Percentiles rank a stretch among this genome's conserved stretches.
Conservation (phyloP, 2,888 invertebrate genomes). For the Lucinisca nassula region DNA sequence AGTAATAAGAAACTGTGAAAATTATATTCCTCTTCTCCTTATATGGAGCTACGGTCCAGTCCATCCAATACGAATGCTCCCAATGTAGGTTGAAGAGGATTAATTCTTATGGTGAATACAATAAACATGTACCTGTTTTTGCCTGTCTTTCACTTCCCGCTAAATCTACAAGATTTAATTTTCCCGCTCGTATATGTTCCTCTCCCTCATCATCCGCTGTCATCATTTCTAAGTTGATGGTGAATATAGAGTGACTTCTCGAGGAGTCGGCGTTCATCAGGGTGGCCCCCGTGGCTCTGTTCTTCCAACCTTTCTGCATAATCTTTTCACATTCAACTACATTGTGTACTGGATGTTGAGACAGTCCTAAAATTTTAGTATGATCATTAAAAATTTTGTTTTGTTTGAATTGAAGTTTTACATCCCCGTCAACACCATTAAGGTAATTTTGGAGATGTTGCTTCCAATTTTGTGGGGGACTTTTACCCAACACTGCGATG, state of each 20-base stretch:
- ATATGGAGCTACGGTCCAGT: no score
- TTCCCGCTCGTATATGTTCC: conserved; percentile 91
- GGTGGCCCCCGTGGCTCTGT: conserved; percentile 94
- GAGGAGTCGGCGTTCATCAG: conserved; percentile 96
- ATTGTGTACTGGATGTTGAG: conserved; percentile 93
- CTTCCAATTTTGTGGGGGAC: no score
- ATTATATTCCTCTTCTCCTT: no score
- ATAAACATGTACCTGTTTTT: conserved; percentile 91
- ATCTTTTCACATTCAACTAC: conserved; percentile 93
- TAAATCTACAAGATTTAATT: conserved; percentile 95
- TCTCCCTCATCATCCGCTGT: conserved; percentile 89
- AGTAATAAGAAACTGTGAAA: no score
- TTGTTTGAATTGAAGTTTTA: no score
- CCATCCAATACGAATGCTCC: no score
- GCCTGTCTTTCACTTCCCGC: conserved; percentile 96
- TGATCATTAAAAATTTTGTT: no score
- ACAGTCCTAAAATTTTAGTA: conserved; percentile 90
- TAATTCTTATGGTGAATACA: no score
- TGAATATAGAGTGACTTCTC: conserved; percentile 96
- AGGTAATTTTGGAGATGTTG: no score
- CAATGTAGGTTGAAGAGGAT: no score
- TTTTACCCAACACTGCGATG: no score
- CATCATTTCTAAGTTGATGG: conserved; percentile 94
- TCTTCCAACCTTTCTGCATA: conserved; percentile 93
- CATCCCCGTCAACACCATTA: no score